Percentiles rank a stretch among this genome's conserved stretches.
phyloP scores from a whole-genome alignment of 2,888 invertebrate genomes.

The Antheraea assamensis region DNA sequence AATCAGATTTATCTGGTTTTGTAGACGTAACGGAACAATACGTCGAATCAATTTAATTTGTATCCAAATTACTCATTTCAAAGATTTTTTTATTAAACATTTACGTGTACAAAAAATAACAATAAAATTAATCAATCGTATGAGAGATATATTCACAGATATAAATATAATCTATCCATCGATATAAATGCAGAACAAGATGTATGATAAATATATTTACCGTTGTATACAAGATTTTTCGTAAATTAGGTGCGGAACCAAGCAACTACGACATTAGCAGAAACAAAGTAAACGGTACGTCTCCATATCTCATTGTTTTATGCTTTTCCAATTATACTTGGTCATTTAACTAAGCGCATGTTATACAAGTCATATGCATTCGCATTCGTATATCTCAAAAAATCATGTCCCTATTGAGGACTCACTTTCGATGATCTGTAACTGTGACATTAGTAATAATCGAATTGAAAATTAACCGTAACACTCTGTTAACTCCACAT shows the following conservation, averaged over 20 bases:
- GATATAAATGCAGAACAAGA: background rate
- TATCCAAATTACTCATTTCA: background rate
- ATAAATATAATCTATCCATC: no score
- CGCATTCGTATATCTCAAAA: no score
- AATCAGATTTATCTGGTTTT: no score
- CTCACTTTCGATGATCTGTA: no score
- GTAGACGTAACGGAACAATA: background rate
- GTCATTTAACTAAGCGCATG: no score
- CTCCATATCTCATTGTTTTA: background rate
- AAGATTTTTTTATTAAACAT: background rate
- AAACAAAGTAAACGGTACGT: conserved; percentile 51
- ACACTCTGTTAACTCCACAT: no score
- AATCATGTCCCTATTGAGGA: no score
- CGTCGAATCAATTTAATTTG: background rate
- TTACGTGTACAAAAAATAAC: background rate
- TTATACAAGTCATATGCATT: no score
- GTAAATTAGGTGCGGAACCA: conserved; percentile 53
- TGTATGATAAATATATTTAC: background rate
- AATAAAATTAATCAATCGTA: background rate
- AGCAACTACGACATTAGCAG: conserved; percentile 73
- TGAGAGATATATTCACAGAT: background rate
- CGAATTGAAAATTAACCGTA: no score
- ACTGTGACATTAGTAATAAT: no score
- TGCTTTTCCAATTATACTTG: background rate
- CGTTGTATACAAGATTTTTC: background rate